Evolutionary conservation across 2,888 invertebrate genomes (phyloP).

Genomic region (Oscheius sp.): DNA sequence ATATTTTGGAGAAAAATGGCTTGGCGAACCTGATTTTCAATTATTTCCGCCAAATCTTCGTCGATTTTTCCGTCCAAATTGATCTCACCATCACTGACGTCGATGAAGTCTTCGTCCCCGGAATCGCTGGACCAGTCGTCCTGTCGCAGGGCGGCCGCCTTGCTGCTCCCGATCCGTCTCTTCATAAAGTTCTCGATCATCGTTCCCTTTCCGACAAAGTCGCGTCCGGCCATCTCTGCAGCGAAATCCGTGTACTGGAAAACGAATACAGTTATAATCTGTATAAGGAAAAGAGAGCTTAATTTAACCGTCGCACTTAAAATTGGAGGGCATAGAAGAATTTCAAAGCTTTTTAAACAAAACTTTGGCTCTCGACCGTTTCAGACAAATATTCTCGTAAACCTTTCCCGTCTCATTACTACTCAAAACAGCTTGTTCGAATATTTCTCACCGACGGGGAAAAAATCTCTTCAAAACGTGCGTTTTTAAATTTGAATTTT

Average conservation of each 20-base stretch:
- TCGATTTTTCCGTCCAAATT: not conserved
- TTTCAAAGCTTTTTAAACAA: too few species aligned
- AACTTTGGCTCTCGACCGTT: too few species aligned
- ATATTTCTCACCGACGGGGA: too few species aligned
- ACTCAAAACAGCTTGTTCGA: too few species aligned
- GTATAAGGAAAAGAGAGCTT: too few species aligned
- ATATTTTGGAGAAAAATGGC: too few species aligned
- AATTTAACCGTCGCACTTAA: too few species aligned
- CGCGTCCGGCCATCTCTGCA: slow-evolving; percentile 4
- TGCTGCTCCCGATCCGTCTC: slow-evolving; percentile 21
- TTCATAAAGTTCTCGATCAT: slow-evolving; percentile 38
- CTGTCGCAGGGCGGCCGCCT: slow-evolving; percentile 25
- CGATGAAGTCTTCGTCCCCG: slow-evolving; percentile 54
- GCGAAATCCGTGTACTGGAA: slow-evolving; percentile 17
- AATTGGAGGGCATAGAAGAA: too few species aligned
- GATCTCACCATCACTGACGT: slow-evolving; percentile 45
- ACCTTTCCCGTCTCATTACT: too few species aligned
- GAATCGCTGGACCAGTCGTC: slow-evolving; percentile 37
- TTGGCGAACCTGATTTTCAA: not conserved
- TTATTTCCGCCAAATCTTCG: not conserved
- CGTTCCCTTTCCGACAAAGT: slow-evolving; percentile 25
- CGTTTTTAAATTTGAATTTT: too few species aligned
- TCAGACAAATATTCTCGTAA: too few species aligned
- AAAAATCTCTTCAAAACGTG: too few species aligned
- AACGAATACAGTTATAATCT: not conserved